A percentile compares a stretch with the other conserved stretches of the same genome.
phyloP scores from a whole-genome alignment of 2,888 invertebrate genomes.

The Chromoteleia sp. region DNA sequence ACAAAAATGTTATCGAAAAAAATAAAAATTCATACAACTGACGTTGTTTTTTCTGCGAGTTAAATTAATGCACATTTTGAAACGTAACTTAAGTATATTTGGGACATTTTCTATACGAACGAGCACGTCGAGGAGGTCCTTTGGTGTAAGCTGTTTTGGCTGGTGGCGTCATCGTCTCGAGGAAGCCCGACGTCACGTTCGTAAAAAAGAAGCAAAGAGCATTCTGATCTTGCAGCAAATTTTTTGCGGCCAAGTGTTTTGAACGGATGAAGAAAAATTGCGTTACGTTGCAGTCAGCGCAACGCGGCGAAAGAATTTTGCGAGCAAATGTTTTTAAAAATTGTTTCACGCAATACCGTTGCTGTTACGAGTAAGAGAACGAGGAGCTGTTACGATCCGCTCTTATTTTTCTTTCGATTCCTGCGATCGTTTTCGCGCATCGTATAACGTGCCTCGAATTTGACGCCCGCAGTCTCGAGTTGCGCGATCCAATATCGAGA shows the following conservation, averaged over 20 bases:
- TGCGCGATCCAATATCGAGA: background rate
- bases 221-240: constrained; percentile 22
- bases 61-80: constrained; percentile 18
- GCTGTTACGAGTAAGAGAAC: background rate
- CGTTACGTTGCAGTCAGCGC: constrained; percentile 1
- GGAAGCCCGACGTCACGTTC: constrained; percentile 73
- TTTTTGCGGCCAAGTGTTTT: constrained; percentile 10
- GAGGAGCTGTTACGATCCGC: background rate
- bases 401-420: constrained; percentile 10
- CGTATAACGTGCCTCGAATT: background rate
- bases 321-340: background rate
- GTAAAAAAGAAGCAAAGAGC: constrained; percentile 44
- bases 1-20: too few species aligned
- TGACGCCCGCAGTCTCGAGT: background rate
- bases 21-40: too few species aligned
- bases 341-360: background rate
- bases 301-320: background rate
- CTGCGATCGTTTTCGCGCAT: background rate
- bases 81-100: constrained; percentile 25
- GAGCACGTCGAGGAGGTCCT: constrained; percentile 38
- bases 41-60: background rate
- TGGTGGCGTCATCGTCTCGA: constrained; percentile 73
- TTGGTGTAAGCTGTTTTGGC: constrained; percentile 72
- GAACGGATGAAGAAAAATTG: constrained; percentile 19
- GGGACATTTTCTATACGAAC: constrained; percentile 29